phyloP scores from a whole-genome alignment of 2,888 invertebrate genomes.

The Germaria angustata region DNA sequence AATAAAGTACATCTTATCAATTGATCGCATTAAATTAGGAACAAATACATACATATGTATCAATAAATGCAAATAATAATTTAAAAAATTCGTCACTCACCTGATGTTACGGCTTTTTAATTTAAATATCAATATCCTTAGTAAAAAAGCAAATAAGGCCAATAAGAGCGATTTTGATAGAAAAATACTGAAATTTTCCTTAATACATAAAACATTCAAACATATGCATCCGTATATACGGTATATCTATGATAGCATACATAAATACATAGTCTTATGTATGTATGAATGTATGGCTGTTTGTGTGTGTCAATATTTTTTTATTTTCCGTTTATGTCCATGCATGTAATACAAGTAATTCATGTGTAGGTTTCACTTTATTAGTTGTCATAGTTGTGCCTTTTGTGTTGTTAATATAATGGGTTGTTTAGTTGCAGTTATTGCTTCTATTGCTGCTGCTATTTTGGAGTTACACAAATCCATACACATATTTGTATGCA shows the following conservation, averaged over 20 bases:
- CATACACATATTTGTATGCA: neutral
- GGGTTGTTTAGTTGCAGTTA: no score
- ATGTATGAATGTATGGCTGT: no score
- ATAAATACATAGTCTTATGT: neutral
- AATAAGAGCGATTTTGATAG: neutral
- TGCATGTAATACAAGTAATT: neutral
- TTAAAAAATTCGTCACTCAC: slow-evolving; percentile 21
- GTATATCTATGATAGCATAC: no score
- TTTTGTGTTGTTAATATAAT: slow-evolving; percentile 4
- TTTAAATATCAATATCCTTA: slow-evolving; percentile 37
- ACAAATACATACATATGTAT: neutral
- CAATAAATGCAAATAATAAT: neutral
- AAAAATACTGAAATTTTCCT: slow-evolving; percentile 22
- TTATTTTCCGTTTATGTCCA: neutral
- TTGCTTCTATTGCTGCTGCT: slow-evolving; percentile 2
- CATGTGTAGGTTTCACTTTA: slow-evolving; percentile 7
- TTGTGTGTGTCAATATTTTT: no score
- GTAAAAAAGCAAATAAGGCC: neutral
- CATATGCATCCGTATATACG: neutral
- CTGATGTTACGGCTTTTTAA: slow-evolving; percentile 27
- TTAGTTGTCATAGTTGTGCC: slow-evolving; percentile 8
- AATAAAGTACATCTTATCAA: neutral
- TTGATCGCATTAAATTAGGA: neutral
- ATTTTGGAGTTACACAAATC: neutral
- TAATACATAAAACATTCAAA: neutral